Percentiles rank a stretch among this genome's conserved stretches.
These are phyloP conservation scores for Pterocles burchelli DNA, from an alignment of 2,113 vertebrate species.

Conservation along the genomic window DNA sequence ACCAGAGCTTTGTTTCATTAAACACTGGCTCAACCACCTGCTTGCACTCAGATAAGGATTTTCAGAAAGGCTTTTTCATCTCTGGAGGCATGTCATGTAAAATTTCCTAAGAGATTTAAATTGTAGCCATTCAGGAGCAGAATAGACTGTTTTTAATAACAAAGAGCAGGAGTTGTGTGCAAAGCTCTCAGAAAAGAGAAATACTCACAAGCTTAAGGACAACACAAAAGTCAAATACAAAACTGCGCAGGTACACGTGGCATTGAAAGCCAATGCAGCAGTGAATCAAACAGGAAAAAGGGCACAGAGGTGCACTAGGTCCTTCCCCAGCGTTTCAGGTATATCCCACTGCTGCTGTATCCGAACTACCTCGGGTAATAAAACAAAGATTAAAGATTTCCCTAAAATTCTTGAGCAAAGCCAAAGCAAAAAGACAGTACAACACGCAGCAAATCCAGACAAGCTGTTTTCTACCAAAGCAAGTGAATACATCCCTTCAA, in stretches of 20 bases:
- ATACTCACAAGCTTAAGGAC: background rate
- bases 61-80: background rate
- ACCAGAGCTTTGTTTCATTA: background rate
- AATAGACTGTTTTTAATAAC: background rate
- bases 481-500: background rate
- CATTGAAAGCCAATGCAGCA: background rate
- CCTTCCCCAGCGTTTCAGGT: background rate
- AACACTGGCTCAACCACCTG: background rate
- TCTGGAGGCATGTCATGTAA: background rate
- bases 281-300: background rate
- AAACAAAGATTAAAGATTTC: background rate
- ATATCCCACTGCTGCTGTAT: background rate
- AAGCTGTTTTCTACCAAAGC: background rate
- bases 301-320: background rate
- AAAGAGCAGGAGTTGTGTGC: background rate
- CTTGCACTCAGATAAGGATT: background rate
- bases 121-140: background rate
- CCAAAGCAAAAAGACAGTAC: background rate
- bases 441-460: background rate
- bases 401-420: background rate
- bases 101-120: background rate
- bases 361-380: background rate
- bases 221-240: background rate
- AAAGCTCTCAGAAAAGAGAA: background rate
- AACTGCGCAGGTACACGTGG: background rate